phyloP scores from a whole-genome alignment of 2,113 vertebrate genomes.

The Lipophrys pholis region DNA sequence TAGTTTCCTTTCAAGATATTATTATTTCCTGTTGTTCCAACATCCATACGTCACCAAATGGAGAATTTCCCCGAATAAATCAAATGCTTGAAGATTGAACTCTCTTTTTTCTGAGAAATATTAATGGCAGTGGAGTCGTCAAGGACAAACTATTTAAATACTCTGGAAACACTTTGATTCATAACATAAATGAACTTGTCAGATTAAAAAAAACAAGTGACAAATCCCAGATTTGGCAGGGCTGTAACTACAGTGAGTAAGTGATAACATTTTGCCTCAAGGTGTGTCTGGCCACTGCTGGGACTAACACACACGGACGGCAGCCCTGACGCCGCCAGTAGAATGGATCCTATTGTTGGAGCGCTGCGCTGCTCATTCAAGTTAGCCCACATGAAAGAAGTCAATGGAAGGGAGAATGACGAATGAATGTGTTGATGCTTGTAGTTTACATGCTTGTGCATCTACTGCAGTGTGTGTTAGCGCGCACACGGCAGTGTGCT shows the following conservation, averaged over 20 bases:
- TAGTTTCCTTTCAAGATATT: constrained; percentile 50
- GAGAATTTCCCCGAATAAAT: constrained; percentile 57
- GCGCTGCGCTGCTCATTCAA: constrained; percentile 67
- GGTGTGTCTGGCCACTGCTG: constrained; percentile 71
- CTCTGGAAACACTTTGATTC: constrained; percentile 39
- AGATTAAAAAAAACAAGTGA: constrained; percentile 50
- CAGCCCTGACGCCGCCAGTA: constrained; percentile 61
- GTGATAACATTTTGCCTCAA: constrained; percentile 70
- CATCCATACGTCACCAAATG: constrained; percentile 35
- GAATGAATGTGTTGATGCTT: constrained; percentile 75
- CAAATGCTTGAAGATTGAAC: constrained; percentile 38
- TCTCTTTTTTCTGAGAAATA: constrained; percentile 52
- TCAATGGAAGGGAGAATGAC: constrained; percentile 75
- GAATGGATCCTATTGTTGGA: constrained; percentile 82
- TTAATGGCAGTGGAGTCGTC: constrained; percentile 32
- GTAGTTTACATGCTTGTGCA: constrained; percentile 57
- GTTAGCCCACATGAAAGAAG: constrained; percentile 82
- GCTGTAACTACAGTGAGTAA: constrained; percentile 45
- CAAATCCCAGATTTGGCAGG: constrained; percentile 52
- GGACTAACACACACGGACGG: constrained; percentile 55
- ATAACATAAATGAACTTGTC: constrained; percentile 50
- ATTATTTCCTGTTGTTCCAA: constrained; percentile 52
- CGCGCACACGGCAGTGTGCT: constrained; percentile 42
- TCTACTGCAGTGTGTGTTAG: constrained; percentile 56
- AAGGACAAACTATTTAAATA: constrained; percentile 47